Conservation (phyloP, 2,888 invertebrate species). For the Callyntrura guangdongensis region DNA sequence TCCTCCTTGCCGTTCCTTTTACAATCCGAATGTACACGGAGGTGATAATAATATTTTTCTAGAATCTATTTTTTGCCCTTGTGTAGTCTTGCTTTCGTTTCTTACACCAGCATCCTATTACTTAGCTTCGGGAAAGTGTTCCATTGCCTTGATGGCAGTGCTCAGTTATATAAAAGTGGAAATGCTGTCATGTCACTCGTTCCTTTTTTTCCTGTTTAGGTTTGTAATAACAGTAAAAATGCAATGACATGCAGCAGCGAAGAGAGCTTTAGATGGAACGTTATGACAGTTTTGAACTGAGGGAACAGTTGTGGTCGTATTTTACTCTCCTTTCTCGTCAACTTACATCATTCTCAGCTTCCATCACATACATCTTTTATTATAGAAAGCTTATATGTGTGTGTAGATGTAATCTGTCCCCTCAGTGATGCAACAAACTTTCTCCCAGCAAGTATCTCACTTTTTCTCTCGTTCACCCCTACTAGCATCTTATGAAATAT, state of each 20-base stretch:
- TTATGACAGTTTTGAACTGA: constrained; percentile 28
- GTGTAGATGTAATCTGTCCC: constrained; percentile 1
- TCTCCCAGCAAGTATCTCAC: background rate
- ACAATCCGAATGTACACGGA: too few species aligned
- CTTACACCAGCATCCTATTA: background rate
- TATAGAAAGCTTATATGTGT: background rate
- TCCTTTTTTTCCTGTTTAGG: background rate
- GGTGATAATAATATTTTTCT: too few species aligned
- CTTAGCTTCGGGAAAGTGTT: background rate
- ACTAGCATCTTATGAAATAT: background rate
- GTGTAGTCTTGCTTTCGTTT: constrained; percentile 22
- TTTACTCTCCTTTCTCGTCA: background rate
- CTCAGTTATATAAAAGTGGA: background rate
- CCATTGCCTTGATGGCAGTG: background rate
- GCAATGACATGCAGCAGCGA: constrained; percentile 23
- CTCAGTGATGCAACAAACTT: background rate
- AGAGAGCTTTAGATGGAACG: background rate
- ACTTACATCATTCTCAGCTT: constrained; percentile 1
- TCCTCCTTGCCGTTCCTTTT: background rate
- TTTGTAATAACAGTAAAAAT: constrained; percentile 12
- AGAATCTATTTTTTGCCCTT: background rate
- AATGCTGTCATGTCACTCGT: constrained; percentile 35
- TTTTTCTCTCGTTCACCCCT: background rate
- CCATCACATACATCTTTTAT: background rate
- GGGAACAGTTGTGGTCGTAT: background rate